Conservation (phyloP, 2,888 invertebrate genomes). For the Tiliacea citrago region DNA sequence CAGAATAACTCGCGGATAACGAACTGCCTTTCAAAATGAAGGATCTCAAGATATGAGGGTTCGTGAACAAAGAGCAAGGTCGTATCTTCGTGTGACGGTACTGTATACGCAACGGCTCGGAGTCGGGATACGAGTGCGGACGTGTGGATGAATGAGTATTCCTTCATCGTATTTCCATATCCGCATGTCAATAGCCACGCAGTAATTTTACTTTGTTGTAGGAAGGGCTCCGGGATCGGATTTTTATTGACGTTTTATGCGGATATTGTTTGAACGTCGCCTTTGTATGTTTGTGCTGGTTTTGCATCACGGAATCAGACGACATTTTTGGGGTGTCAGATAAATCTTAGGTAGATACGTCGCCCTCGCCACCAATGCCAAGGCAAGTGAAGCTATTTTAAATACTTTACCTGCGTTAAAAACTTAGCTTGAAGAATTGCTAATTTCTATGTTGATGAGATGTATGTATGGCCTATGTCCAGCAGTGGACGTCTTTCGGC, state of each 20-base stretch:
- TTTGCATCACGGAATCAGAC: slow-evolving; percentile 2
- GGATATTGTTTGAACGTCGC: slow-evolving; percentile 32
- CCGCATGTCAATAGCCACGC: slow-evolving; percentile 56
- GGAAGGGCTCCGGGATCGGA: slow-evolving; percentile 38
- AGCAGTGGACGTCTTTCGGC: too few relatives aligned
- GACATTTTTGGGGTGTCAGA: not conserved
- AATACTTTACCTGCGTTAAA: not conserved
- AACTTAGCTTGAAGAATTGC: not conserved
- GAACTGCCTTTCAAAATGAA: slow-evolving; percentile 57
- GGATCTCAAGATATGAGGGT: slow-evolving; percentile 53
- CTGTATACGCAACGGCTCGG: slow-evolving; percentile 24
- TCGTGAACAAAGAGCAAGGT: slow-evolving; percentile 58
- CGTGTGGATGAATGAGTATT: slow-evolving; percentile 56
- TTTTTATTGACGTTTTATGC: slow-evolving; percentile 48
- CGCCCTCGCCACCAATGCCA: not conserved
- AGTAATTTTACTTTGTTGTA: slow-evolving; percentile 57
- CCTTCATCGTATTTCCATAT: slow-evolving; percentile 64
- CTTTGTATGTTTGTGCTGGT: slow-evolving; percentile 34
- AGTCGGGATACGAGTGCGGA: slow-evolving; percentile 47
- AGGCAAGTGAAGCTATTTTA: not conserved
- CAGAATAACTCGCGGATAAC: slow-evolving; percentile 51
- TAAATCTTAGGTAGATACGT: not conserved
- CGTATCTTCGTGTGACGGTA: slow-evolving; percentile 44
- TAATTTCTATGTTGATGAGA: not conserved
- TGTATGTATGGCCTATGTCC: too few relatives aligned